phyloP scores from a whole-genome alignment of 2,797 vertebrate species.

The Acrossocheilus wenchowensis region DNA sequence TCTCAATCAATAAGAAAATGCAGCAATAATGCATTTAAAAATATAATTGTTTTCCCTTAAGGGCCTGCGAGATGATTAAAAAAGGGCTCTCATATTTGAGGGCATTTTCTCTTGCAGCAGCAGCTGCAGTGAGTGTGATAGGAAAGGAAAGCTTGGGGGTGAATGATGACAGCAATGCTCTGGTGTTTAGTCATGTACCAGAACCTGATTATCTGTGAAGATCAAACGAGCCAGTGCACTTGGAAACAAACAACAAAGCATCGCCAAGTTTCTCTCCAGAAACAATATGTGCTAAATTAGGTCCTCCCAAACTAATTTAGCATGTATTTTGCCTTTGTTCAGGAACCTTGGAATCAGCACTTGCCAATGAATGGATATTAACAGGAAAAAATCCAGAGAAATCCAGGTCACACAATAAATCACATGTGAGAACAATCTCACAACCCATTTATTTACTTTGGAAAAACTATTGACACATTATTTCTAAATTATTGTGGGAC shows the following conservation, averaged over 20 bases:
- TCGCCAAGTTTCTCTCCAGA: conserved; percentile 35
- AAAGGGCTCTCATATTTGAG: conserved; percentile 19
- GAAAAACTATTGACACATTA: background rate
- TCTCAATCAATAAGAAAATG: background rate
- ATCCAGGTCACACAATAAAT: conserved; percentile 27
- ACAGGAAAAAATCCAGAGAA: background rate
- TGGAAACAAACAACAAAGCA: conserved; percentile 52
- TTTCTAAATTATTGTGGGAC: background rate
- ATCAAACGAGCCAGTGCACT: conserved; percentile 65
- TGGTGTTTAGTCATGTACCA: conserved; percentile 60
- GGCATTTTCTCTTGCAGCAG: conserved; percentile 20
- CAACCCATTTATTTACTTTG: background rate
- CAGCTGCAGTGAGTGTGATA: conserved; percentile 41
- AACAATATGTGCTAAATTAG: conserved; percentile 62
- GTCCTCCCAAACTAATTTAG: conserved; percentile 36
- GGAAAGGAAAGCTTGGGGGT: conserved; percentile 42
- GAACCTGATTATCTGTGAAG: conserved; percentile 68
- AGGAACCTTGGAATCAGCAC: conserved; percentile 1
- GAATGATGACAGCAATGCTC: conserved; percentile 60
- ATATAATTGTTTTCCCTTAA: conserved; percentile 10
- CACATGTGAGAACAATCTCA: background rate
- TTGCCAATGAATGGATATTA: conserved; percentile 13
- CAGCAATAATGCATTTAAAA: conserved; percentile 23
- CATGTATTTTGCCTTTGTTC: background rate
- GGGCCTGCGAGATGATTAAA: background rate